A percentile compares a stretch with the other conserved stretches of the same genome.
Evolutionary conservation across 1,140 invertebrate genomes (phyloP).

Genomic region (Drosophila navojoa): DNA sequence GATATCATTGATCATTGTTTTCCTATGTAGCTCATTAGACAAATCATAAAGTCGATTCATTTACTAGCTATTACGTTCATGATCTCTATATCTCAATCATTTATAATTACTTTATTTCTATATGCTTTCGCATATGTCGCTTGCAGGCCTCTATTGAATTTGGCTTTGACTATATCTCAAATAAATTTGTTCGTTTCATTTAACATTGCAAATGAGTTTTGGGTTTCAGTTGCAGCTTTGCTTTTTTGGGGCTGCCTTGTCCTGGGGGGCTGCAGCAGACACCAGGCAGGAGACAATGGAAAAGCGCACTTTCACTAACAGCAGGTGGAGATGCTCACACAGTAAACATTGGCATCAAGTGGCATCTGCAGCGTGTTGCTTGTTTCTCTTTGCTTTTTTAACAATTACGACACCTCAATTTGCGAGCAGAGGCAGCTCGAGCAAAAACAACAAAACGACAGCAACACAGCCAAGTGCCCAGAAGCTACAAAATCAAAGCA

Average conservation of each 20-base stretch:
- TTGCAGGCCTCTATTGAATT: not conserved
- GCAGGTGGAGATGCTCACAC: slow-evolving; percentile 49
- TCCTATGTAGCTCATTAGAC: too few relatives aligned
- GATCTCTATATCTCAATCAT: too few relatives aligned
- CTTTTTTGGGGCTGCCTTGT: slow-evolving; percentile 9
- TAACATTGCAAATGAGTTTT: slow-evolving; percentile 73
- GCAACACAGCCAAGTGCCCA: slow-evolving; percentile 54
- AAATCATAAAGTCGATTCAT: too few relatives aligned
- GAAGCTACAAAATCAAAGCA: slow-evolving; percentile 68
- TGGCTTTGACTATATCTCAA: slow-evolving; percentile 41
- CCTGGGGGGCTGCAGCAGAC: slow-evolving; percentile 42
- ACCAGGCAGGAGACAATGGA: slow-evolving; percentile 41
- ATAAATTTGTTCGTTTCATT: slow-evolving; percentile 50
- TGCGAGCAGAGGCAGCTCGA: slow-evolving; percentile 30
- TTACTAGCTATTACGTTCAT: too few relatives aligned
- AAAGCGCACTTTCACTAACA: slow-evolving; percentile 65
- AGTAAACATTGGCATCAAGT: slow-evolving; percentile 20
- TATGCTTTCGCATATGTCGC: not conserved
- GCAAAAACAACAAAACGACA: too few relatives aligned
- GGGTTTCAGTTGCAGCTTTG: slow-evolving; percentile 14
- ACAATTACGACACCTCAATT: slow-evolving; percentile 80
- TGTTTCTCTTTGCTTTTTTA: slow-evolving; percentile 16
- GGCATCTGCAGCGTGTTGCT: slow-evolving; percentile 27
- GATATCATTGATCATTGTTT: too few relatives aligned
- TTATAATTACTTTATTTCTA: too few relatives aligned